Base-by-base conservation (phyloP, 2,113 vertebrate species). In the Halcyon malimbica region DNA sequence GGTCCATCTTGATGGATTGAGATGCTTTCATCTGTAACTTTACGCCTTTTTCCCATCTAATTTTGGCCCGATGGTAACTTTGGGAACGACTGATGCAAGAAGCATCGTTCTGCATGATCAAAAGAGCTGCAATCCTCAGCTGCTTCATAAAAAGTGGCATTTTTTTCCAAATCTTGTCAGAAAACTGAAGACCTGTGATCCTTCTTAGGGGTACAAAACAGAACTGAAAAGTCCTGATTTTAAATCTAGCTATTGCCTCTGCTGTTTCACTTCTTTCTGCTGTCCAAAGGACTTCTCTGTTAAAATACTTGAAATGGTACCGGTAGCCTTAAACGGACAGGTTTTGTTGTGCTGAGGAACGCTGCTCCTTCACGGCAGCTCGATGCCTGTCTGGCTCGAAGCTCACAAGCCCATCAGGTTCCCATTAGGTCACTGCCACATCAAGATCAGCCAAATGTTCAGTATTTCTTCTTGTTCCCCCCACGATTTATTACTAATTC, bases 401-500 rank as follows among this genome's bases (percentile, higher is more conserved):
- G 23, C 1, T 0, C 28, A 14, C 26, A 9, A 73, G 18, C 65
- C 62, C 19, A 3, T 4, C 48, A 87, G 33, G 74, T 71, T 91
- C 70, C 44, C 23, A 1, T 57, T 41, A n/a, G 46, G 41, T 39
- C 73, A 11, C 51, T n/a, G 26, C 46, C 65, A 26, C 67, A 41
- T 81, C 68, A 71, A 48, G 33, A 73, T 79, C 17, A 83, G 44
- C 26, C 50, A 64, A 44, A 69, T 26, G 2, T 59, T 75, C 4
- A n/a, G 35, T 44, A 39, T 33, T 83, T 68, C 62, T 85, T 76
- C 18, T 16, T 26, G 0, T 0, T 24, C 2, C 2, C 14, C 17
- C 29, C 6, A 2, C 3, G 1, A 41, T 48, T 46, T 48, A 28
- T 80, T 65, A 29, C 17, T 33, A 33, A 53, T 21, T 83, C 6